Evolutionary conservation across 2,113 vertebrate genomes (phyloP).

Genomic region (Malurus melanocephalus): DNA sequence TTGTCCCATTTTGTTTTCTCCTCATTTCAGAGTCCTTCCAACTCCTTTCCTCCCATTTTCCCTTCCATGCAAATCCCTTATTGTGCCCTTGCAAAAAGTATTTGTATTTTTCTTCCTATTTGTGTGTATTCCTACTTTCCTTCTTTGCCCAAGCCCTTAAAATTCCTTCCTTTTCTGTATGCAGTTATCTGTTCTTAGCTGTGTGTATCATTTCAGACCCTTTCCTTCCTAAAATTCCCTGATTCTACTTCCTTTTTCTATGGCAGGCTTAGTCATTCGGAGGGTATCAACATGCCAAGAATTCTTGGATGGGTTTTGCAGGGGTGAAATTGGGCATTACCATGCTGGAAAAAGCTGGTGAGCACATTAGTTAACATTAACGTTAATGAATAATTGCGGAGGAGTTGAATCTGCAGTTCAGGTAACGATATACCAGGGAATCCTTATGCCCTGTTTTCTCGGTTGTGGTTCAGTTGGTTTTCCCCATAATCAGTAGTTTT

Average conservation of each 20-base stretch:
- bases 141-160: neutral
- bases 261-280: neutral
- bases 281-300: neutral
- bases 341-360: neutral
- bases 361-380: rapidly evolving
- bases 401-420: neutral
- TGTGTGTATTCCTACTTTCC: neutral
- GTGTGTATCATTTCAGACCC: neutral
- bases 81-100: too few relatives aligned
- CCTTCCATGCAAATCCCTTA: neutral
- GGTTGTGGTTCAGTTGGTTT: neutral
- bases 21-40: neutral
- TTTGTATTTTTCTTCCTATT: neutral
- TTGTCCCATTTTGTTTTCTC: neutral
- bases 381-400: neutral
- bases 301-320: conserved; percentile 18
- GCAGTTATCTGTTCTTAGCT: neutral
- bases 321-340: neutral
- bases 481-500: neutral
- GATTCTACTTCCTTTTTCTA: neutral
- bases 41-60: neutral
- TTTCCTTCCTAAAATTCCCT: conserved; percentile 9
- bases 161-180: neutral
- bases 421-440: neutral
- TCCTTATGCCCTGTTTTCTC: neutral